Base-by-base conservation (phyloP, 2,113 vertebrate species). In the Onychorhynchus coronatus region DNA sequence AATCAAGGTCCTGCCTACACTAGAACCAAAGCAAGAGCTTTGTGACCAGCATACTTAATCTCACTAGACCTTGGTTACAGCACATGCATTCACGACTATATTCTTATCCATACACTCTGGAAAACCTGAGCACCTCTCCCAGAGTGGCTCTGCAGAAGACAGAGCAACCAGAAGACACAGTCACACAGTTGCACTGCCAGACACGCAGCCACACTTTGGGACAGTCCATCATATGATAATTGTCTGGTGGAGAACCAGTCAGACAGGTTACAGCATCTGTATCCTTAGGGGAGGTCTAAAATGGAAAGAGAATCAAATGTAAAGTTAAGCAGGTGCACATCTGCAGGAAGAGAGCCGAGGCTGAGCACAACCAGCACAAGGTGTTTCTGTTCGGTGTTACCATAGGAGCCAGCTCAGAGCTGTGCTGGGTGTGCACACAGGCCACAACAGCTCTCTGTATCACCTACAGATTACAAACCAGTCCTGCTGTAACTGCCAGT, bases 401-500 rank as follows among this genome's bases (percentile, higher is more conserved):
- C 13, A 53, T 39, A 12, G 1, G 4, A 53, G 50, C 16, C 53
- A 83, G 41, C 46, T 35, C 52, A 31, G 44, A 80, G 77, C 37
- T 11, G 37, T 3, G 37, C 3, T 24, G 20, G 5, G 19, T 18
- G 20, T 8, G 14, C 44, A 61, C 31, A 79, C 35, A 66, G 42
- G 23, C 18, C 0, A 0, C 5, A 41, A 24, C 17, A 89, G 23
- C 39, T 19, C 46, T 55, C 23, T 33, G 24, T 28, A 20, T 14
- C 61, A 68, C 4, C 63, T 20, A 31, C 35, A 59, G 39, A 42
- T 12, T 8, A 59, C 56, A 81, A n/a, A 92, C 5, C 14, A 15
- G 6, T 50, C n/a, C 72, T 92, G 55, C 27, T 55, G 14, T 39
- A 66, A 56, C n/a, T 6, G 5, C 35, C 74, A 79, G 31, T n/a